Conservation (phyloP, 2,797 vertebrate genomes). For the Momotus momota region DNA sequence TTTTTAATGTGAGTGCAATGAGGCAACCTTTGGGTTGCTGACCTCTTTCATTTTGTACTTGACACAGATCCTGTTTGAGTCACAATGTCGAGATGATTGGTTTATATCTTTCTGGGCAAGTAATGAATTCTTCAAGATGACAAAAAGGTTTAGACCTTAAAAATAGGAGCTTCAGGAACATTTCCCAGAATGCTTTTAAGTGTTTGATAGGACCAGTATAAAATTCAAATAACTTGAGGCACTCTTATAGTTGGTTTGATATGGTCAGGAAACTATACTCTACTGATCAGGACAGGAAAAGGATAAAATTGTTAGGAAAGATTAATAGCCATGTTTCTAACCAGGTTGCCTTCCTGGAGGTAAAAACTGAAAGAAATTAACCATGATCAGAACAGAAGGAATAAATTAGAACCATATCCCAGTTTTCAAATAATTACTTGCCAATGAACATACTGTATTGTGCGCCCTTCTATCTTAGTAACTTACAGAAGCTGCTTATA, state of each 20-base stretch:
- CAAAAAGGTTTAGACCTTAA: neutral
- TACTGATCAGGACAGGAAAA: neutral
- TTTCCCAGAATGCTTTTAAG: neutral
- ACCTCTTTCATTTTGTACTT: constrained; percentile 7
- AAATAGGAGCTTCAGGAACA: neutral
- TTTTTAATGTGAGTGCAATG: neutral
- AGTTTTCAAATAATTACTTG: neutral
- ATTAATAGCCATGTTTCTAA: neutral
- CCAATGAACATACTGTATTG: neutral
- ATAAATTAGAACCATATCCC: neutral
- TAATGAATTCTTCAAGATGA: constrained; percentile 2
- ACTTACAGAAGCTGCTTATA: neutral
- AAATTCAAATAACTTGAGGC: neutral
- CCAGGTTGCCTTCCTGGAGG: neutral
- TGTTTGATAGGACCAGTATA: neutral
- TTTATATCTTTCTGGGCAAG: neutral
- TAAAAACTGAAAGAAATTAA: neutral
- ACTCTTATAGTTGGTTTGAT: neutral
- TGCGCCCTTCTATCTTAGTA: neutral
- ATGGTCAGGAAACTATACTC: neutral
- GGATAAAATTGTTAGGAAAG: neutral
- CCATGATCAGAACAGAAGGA: neutral
- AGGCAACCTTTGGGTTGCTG: neutral
- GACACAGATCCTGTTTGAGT: neutral
- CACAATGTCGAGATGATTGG: neutral